Percentiles rank a stretch among this genome's conserved stretches.
These are phyloP conservation scores for Vesta saturnalis DNA, from an alignment of 2,888 invertebrate species.

Conservation along the genomic window DNA sequence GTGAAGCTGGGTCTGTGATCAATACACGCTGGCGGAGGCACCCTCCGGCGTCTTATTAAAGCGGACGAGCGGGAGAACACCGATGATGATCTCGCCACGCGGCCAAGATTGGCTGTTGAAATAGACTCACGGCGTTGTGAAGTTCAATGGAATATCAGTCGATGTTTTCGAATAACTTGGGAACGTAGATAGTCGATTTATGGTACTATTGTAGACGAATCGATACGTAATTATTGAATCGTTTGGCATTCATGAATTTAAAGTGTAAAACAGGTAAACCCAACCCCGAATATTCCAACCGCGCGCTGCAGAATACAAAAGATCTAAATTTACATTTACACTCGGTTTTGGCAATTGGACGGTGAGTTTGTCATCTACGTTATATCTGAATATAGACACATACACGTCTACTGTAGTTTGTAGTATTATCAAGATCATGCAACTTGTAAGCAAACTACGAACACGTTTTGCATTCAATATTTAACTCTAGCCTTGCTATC, in stretches of 20 bases:
- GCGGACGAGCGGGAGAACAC: conserved; percentile 50
- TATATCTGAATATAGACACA: background rate
- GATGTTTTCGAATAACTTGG: conserved; percentile 35
- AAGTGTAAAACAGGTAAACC: conserved; percentile 38
- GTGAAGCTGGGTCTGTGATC: conserved; percentile 49
- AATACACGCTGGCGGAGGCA: conserved; percentile 54
- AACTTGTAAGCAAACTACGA: background rate
- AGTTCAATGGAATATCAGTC: conserved; percentile 40
- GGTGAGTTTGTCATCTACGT: conserved; percentile 16
- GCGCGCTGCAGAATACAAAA: conserved; percentile 39
- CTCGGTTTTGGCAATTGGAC: conserved; percentile 33
- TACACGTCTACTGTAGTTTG: background rate
- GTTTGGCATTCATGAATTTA: conserved; percentile 32
- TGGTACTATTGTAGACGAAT: conserved; percentile 38
- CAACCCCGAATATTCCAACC: conserved; percentile 36
- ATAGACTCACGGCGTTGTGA: conserved; percentile 33
- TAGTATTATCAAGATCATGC: background rate
- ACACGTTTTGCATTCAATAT: background rate
- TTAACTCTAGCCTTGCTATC: background rate
- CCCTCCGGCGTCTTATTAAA: conserved; percentile 55
- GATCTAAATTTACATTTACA: conserved; percentile 41
- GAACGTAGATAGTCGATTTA: conserved; percentile 44
- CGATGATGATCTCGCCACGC: conserved; percentile 51
- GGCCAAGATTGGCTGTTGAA: conserved; percentile 39
- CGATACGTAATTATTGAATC: conserved; percentile 44